A percentile compares a stretch with the other conserved stretches of the same genome.
Conservation (phyloP, 2,797 vertebrate species). For the Geotrypetes seraphini region DNA sequence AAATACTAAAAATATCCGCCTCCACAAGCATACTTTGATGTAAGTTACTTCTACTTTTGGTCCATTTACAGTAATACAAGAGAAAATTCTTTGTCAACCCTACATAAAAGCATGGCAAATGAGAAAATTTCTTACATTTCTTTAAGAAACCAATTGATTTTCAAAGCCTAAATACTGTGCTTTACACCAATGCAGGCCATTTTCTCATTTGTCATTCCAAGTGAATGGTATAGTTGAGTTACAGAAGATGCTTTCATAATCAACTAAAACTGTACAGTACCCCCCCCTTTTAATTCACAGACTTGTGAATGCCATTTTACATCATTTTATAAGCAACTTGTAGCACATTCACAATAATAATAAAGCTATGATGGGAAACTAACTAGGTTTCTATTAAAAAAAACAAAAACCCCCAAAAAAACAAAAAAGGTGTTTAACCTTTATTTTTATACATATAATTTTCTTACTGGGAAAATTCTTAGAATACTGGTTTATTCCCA, state of each 20-base stretch:
- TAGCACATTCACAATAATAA: constrained; percentile 47
- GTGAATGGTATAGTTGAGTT: constrained; percentile 24
- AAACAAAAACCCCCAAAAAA: constrained; percentile 39
- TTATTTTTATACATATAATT: too few species aligned
- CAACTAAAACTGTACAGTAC: constrained; percentile 28
- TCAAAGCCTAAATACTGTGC: constrained; percentile 38
- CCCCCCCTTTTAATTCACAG: constrained; percentile 18
- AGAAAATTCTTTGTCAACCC: constrained; percentile 43
- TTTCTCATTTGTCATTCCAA: constrained; percentile 23
- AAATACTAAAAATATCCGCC: constrained; percentile 8
- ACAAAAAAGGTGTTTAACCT: constrained; percentile 32
- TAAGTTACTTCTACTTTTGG: constrained; percentile 13
- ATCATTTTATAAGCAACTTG: constrained; percentile 29
- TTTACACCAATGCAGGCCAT: constrained; percentile 43
- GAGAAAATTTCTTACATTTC: constrained; percentile 41
- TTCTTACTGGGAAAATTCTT: too few species aligned
- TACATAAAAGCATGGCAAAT: constrained; percentile 43
- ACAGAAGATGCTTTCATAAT: constrained; percentile 27
- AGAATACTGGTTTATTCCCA: constrained; percentile 32
- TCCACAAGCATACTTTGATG: too few species aligned
- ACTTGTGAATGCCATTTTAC: constrained; percentile 28
- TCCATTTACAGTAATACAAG: constrained; percentile 26
- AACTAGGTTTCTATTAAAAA: constrained; percentile 24
- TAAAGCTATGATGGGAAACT: constrained; percentile 38
- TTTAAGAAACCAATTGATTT: constrained; percentile 44